phyloP scores from a whole-genome alignment of 2,113 vertebrate species.

The Quiscalus mexicanus region DNA sequence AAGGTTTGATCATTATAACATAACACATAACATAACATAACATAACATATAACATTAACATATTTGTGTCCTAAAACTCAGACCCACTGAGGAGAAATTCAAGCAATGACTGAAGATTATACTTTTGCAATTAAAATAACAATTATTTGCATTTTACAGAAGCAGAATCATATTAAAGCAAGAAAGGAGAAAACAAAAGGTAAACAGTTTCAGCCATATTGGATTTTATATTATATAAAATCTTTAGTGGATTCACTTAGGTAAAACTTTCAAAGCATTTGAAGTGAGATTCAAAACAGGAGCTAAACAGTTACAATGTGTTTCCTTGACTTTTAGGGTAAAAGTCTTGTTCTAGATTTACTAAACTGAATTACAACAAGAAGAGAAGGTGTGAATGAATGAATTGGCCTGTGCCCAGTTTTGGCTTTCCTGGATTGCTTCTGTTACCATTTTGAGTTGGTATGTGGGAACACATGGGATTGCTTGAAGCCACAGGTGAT shows the following conservation, averaged over 20 bases:
- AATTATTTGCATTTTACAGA: conserved; percentile 70
- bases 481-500: neutral
- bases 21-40: neutral
- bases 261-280: neutral
- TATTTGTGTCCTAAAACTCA: neutral
- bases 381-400: neutral
- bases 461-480: neutral
- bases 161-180: conserved; percentile 83
- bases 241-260: neutral
- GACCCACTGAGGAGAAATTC: neutral
- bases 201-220: conserved; percentile 27
- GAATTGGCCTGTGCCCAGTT: neutral
- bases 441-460: neutral
- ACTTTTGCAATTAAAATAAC: neutral
- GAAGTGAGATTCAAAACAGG: neutral
- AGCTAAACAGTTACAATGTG: neutral
- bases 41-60: neutral
- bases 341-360: neutral
- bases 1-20: neutral
- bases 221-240: neutral
- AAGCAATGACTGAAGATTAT: neutral
- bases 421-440: neutral
- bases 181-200: conserved; percentile 87
- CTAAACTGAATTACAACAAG: neutral
- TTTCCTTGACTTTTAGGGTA: neutral